phyloP scores from a whole-genome alignment of 2,888 invertebrate genomes.

The Bombyx huttoni region DNA sequence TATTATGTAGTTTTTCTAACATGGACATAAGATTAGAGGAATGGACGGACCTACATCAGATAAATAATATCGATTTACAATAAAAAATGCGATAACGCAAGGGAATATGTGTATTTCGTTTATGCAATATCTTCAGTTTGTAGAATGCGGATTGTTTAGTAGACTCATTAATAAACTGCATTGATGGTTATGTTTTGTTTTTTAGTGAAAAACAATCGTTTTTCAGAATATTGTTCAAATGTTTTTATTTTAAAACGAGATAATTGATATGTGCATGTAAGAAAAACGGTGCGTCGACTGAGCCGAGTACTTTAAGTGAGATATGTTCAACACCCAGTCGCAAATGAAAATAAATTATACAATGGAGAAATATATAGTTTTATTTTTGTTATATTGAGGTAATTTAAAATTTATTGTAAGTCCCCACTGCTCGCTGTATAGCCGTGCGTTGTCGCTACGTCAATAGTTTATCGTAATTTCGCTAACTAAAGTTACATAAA shows the following conservation, averaged over 20 bases:
- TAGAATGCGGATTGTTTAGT: too few relatives aligned
- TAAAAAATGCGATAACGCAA: too few relatives aligned
- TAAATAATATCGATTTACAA: too few relatives aligned
- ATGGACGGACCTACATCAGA: not conserved
- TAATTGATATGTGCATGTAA: constrained; percentile 24
- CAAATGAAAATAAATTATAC: constrained; percentile 59
- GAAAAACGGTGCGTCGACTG: constrained; percentile 21
- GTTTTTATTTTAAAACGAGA: not conserved
- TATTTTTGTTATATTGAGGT: not conserved
- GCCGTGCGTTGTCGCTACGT: too few relatives aligned
- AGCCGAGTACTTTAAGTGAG: constrained; percentile 38
- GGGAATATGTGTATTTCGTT: too few relatives aligned
- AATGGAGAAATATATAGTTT: constrained; percentile 30
- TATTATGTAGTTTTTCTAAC: constrained; percentile 24
- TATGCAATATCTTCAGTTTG: too few relatives aligned
- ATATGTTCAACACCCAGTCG: constrained; percentile 55
- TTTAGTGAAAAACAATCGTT: too few relatives aligned
- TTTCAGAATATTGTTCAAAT: too few relatives aligned
- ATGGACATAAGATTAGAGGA: constrained; percentile 17
- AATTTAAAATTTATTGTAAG: not conserved
- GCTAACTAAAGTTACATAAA: not conserved
- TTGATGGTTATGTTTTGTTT: too few relatives aligned
- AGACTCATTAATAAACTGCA: too few relatives aligned
- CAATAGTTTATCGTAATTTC: not conserved
- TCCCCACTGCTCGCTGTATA: not conserved